Percentiles rank a stretch among this genome's conserved stretches.
phyloP scores from a whole-genome alignment of 2,113 vertebrate genomes.

The Ameiurus melas region DNA sequence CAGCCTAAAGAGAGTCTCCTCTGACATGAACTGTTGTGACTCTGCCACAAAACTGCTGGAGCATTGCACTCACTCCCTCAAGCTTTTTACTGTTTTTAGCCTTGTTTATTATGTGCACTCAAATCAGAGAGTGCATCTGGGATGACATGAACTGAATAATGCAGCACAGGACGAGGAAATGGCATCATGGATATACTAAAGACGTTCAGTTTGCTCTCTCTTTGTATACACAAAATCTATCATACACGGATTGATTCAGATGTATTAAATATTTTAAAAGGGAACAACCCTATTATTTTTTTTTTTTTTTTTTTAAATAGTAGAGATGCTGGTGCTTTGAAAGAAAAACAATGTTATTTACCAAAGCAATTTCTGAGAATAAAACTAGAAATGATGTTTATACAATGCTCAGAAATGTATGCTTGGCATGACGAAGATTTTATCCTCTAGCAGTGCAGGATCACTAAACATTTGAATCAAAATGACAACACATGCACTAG shows the following conservation, averaged over 20 bases:
- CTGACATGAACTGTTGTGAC: slow-evolving; percentile 40
- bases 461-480: slow-evolving; percentile 10
- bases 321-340: background rate
- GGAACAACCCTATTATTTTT: background rate
- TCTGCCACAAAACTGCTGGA: slow-evolving; percentile 38
- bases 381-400: background rate
- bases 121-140: slow-evolving; percentile 9
- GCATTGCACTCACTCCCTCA: slow-evolving; percentile 22
- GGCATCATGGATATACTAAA: background rate
- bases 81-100: slow-evolving; percentile 45
- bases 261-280: slow-evolving; percentile 1
- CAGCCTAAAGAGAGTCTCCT: slow-evolving; percentile 20
- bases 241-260: background rate
- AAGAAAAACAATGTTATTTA: background rate
- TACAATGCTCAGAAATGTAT: background rate
- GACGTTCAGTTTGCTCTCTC: background rate
- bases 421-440: background rate
- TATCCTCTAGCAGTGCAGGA: background rate
- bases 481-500: background rate
- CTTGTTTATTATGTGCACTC: slow-evolving; percentile 18
- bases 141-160: slow-evolving; percentile 32
- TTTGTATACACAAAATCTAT: background rate
- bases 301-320: background rate
- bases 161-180: slow-evolving; percentile 9
- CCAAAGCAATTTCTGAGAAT: background rate